Conservation (phyloP, 92 coral and sea anemone genomes). For the Parazoanthus darwini region DNA sequence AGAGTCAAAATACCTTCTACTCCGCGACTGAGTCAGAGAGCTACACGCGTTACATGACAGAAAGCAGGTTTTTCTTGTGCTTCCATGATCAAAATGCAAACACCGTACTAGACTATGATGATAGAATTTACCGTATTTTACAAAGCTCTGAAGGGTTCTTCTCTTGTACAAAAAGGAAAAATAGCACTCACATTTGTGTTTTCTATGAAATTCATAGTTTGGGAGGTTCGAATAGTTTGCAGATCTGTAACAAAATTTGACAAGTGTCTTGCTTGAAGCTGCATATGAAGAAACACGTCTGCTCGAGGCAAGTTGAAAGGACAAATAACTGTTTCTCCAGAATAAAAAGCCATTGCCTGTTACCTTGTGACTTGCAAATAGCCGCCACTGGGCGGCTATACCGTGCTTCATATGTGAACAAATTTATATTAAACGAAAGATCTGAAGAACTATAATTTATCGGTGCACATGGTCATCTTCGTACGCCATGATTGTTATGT, state of each 20-base stretch:
- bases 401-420: neutral
- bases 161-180: neutral
- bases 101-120: neutral
- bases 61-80: neutral
- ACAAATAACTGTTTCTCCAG: neutral
- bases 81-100: neutral
- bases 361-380: neutral
- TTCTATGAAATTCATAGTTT: neutral
- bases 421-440: neutral
- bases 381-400: neutral
- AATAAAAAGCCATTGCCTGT: neutral
- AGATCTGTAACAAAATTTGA: neutral
- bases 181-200: neutral
- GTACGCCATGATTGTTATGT: neutral
- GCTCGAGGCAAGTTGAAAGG: neutral
- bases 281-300: neutral
- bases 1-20: neutral
- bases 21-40: neutral
- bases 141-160: neutral
- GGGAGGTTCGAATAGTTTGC: neutral
- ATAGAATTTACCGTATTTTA: too few relatives aligned
- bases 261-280: neutral
- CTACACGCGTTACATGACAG: neutral
- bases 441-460: neutral
- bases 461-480: neutral